phyloP scores from a whole-genome alignment of 2,888 invertebrate species.

The Dolomedes plantarius region DNA sequence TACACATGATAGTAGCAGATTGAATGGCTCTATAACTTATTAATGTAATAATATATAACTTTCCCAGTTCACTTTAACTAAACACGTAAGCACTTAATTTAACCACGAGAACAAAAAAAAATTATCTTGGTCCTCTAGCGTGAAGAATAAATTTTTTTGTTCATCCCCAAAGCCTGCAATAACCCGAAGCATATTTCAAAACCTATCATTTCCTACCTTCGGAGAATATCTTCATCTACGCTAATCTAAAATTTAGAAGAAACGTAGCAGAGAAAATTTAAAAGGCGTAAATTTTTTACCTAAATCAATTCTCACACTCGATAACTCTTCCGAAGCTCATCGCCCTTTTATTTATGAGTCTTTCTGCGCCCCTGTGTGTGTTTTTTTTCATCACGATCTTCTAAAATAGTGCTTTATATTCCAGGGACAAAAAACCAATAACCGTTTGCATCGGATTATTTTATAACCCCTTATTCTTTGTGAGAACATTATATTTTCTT shows the following conservation, averaged over 20 bases:
- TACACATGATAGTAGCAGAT: too few relatives aligned
- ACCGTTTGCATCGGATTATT: slow-evolving; percentile 53
- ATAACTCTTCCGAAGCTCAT: slow-evolving; percentile 19
- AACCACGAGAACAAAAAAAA: too few relatives aligned
- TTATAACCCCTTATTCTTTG: slow-evolving; percentile 50
- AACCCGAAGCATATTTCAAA: neutral
- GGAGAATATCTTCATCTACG: neutral
- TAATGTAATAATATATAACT: too few relatives aligned
- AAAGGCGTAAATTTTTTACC: neutral
- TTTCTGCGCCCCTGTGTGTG: slow-evolving; percentile 32
- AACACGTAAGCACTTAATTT: too few relatives aligned
- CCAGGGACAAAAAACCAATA: slow-evolving; percentile 65
- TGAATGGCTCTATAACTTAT: too few relatives aligned
- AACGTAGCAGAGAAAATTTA: neutral
- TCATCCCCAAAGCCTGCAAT: too few relatives aligned
- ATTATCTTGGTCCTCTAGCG: too few relatives aligned
- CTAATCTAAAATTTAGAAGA: neutral
- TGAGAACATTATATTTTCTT: slow-evolving; percentile 41
- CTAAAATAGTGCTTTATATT: slow-evolving; percentile 63
- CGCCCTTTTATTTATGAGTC: slow-evolving; percentile 21
- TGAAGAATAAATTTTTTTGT: too few relatives aligned
- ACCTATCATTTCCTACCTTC: neutral
- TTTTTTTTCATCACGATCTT: slow-evolving; percentile 44
- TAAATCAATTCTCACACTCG: slow-evolving; percentile 58
- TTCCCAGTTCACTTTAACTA: too few relatives aligned